Conservation (phyloP, 2,113 vertebrate genomes). For the Protobothrops mucrosquamatus region DNA sequence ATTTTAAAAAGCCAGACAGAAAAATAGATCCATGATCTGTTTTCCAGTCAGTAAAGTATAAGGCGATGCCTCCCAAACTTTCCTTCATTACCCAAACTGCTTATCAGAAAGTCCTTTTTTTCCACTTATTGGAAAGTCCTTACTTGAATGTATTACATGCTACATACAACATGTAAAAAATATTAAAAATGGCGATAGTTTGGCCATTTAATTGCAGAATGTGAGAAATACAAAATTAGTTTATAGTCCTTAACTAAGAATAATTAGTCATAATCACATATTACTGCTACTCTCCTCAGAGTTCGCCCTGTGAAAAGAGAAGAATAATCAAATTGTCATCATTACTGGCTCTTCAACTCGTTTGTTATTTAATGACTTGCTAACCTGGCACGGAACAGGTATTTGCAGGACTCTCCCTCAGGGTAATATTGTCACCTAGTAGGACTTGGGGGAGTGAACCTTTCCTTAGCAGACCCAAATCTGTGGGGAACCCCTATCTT, state of each 20-base stretch:
- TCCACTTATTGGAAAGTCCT: no score
- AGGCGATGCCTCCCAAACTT: neutral
- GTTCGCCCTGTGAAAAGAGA: neutral
- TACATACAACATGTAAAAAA: neutral
- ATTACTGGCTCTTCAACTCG: neutral
- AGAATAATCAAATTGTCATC: neutral
- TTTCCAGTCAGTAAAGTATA: neutral
- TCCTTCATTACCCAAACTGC: neutral
- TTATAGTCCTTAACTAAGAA: neutral
- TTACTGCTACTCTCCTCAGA: neutral
- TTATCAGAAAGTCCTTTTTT: neutral
- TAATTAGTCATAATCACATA: neutral
- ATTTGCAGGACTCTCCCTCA: neutral
- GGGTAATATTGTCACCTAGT: neutral
- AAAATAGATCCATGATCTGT: no score
- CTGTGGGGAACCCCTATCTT: neutral
- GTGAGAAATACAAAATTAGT: neutral
- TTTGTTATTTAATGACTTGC: neutral
- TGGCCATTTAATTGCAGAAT: neutral
- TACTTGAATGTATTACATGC: neutral
- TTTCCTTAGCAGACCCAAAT: neutral
- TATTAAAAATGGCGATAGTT: neutral
- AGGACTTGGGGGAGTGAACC: neutral
- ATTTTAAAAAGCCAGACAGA: neutral
- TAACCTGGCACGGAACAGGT: neutral